These are phyloP conservation scores for Parapristionchus giblindavisi DNA, from an alignment of 2,888 invertebrate species.

Conservation along the genomic window DNA sequence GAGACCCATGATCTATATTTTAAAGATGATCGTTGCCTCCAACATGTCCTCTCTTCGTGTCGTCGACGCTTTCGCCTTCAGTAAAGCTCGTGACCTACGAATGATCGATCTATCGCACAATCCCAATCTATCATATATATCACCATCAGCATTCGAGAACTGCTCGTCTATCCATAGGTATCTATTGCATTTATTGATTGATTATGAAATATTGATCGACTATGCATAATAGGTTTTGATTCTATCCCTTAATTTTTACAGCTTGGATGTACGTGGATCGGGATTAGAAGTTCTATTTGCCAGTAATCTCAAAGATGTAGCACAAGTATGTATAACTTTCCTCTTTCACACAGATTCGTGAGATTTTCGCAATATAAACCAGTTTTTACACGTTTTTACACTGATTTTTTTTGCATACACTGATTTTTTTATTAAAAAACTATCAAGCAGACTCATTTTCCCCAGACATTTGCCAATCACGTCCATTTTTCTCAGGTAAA, in stretches of 20 bases:
- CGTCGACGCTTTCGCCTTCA: slow-evolving; percentile 50
- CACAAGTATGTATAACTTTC: neutral
- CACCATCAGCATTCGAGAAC: slow-evolving; percentile 53
- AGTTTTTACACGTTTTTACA: too few species aligned
- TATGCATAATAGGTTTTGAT: neutral
- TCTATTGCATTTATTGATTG: neutral
- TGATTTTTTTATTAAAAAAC: neutral
- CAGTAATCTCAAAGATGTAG: slow-evolving; percentile 30
- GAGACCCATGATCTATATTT: neutral
- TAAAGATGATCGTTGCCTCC: slow-evolving; percentile 48
- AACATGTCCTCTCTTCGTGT: slow-evolving; percentile 46
- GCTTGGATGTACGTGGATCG: slow-evolving; percentile 33
- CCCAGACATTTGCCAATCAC: neutral
- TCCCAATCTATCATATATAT: slow-evolving; percentile 47
- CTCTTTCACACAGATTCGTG: neutral
- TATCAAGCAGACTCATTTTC: neutral
- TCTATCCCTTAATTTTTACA: neutral
- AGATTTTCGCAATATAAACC: too few species aligned
- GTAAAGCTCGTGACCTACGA: slow-evolving; percentile 51
- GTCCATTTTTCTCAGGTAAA: slow-evolving; percentile 22
- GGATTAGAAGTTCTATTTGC: slow-evolving; percentile 33
- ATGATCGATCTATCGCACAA: slow-evolving; percentile 46
- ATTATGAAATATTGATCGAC: neutral
- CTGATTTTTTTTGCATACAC: too few species aligned
- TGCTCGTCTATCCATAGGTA: slow-evolving; percentile 48